Evolutionary conservation across 2,113 vertebrate genomes (phyloP).

Genomic region (Zosterops pallidus): DNA sequence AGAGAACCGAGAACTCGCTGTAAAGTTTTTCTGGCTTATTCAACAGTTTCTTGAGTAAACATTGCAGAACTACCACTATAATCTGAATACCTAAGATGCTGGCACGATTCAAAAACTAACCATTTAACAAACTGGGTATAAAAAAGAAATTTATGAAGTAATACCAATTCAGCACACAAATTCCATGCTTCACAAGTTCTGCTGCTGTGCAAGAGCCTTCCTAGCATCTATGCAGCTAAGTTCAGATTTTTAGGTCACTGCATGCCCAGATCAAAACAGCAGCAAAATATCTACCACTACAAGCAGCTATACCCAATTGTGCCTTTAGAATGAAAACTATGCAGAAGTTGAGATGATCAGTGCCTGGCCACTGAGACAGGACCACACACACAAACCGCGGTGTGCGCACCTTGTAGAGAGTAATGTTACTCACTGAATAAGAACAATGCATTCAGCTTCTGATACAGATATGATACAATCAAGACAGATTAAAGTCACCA

Average conservation of each 20-base stretch:
- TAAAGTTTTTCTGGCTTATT: background rate
- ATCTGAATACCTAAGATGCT: conserved; percentile 27
- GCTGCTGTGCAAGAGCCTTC: conserved; percentile 55
- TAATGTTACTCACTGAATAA: background rate
- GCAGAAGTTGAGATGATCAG: background rate
- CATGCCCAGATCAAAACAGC: conserved; percentile 61
- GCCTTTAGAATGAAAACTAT: conserved; percentile 72
- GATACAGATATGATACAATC: background rate
- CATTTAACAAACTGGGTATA: conserved; percentile 48
- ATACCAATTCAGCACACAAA: conserved; percentile 59
- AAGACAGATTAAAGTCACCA: conserved; percentile 8
- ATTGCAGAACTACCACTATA: conserved; percentile 4
- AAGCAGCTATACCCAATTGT: conserved; percentile 62
- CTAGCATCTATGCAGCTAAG: conserved; percentile 18
- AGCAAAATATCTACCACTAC: conserved; percentile 61
- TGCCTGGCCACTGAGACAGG: background rate
- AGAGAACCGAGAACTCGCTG: background rate
- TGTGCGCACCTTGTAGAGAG: background rate
- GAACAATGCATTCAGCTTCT: background rate
- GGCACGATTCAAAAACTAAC: conserved; percentile 30
- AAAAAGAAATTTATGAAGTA: conserved; percentile 47
- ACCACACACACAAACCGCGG: background rate
- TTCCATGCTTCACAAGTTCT: conserved; percentile 61
- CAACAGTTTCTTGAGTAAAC: conserved; percentile 24
- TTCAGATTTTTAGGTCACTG: conserved; percentile 36